Conservation (phyloP, 2,797 vertebrate genomes). For the Glyptemys insculpta region DNA sequence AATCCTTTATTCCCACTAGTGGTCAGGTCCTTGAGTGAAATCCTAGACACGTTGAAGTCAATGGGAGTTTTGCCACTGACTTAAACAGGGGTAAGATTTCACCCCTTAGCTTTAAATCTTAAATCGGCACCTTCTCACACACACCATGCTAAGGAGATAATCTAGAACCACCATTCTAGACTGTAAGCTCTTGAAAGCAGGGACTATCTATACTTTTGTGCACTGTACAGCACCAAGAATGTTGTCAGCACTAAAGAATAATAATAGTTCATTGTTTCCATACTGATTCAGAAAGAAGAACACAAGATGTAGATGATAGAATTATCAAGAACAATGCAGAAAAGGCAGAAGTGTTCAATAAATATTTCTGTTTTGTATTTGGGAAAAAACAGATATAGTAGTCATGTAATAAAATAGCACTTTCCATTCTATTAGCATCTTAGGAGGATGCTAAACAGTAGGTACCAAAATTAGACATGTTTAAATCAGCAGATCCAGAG, state of each 20-base stretch:
- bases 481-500: neutral
- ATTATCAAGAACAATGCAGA: neutral
- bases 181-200: neutral
- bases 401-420: neutral
- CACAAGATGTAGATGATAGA: neutral
- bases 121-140: neutral
- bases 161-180: fast-evolving
- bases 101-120: neutral
- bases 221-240: neutral
- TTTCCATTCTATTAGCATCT: neutral
- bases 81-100: neutral
- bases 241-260: neutral
- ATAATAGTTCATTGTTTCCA: neutral
- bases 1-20: neutral
- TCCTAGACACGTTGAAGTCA: neutral
- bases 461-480: neutral
- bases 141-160: neutral
- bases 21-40: fast-evolving
- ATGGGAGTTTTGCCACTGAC: fast-evolving
- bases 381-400: neutral
- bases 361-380: neutral
- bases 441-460: neutral
- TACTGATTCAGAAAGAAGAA: neutral
- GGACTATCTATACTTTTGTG: neutral
- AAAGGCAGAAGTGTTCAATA: neutral